Base-by-base conservation (phyloP, 2,113 vertebrate species). In the Epinephelus lanceolatus region DNA sequence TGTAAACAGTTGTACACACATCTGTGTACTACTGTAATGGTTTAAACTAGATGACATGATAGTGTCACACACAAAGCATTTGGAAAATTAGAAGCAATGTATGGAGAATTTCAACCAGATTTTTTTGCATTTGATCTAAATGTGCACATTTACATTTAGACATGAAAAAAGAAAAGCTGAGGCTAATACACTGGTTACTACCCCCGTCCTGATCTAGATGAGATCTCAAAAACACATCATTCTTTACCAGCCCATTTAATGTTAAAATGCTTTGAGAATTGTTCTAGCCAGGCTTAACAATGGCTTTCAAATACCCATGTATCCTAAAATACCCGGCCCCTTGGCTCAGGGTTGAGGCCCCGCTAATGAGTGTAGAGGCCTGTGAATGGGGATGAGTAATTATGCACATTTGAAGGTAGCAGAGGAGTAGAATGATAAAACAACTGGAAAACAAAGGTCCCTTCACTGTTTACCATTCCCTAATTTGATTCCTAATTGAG, bases 401-500 rank as follows among this genome's bases (percentile, higher is more conserved):
- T 89, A 91, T 75, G 71, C 85, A 87, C 76, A 84, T 76, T 74
- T 78, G 75, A 89, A 86, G 27, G 80, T 73, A 85, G 70, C 78
- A 83, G 73, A 81, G 77, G 69, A 81, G 59, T 68, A 86, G 60
- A 81, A 68, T 80, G 67, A 86, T 83, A 89, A 85, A 89, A 91
- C 78, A 86, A 75, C 77, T 78, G 66, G 70, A 88, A 90, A 89
- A 92, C 73, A 80, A 90, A 88, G 74, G 87, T 90, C 88, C 78
- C 82, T 80, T 83, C 74, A 71, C 73, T 86, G 84, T 89, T 92
- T 87, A 87, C 86, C 71, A 79, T 84, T 83, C 72, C 45, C 76
- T 87, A 90, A 91, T 91, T 89, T 91, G 90, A 89, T 88, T 90
- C 81, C 81, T 92, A 91, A 93, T 91, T 91, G 87, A 88, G 87